Evolutionary conservation across 2,797 vertebrate species (phyloP).

Genomic region (Salmo trutta): DNA sequence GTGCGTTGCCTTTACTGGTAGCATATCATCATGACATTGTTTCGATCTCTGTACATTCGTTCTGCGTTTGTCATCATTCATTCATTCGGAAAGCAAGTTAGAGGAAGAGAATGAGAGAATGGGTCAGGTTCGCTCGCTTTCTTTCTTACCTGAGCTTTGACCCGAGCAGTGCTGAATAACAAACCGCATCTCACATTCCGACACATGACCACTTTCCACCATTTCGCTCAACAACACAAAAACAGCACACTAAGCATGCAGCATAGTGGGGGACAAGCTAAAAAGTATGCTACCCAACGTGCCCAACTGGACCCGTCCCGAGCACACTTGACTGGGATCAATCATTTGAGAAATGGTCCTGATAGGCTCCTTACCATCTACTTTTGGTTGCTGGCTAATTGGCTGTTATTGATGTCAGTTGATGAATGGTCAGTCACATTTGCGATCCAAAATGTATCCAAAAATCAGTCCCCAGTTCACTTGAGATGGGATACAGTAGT

Average conservation of each 20-base stretch:
- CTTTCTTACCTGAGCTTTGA: slow-evolving; percentile 31
- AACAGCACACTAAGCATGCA: not conserved
- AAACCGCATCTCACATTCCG: slow-evolving; percentile 42
- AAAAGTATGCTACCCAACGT: not conserved
- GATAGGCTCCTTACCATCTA: not conserved
- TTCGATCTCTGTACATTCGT: not conserved
- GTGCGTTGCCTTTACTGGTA: not conserved
- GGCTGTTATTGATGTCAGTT: not conserved
- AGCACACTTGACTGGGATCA: not conserved
- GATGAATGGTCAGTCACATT: not conserved
- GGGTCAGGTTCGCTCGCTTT: not conserved
- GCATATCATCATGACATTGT: not conserved
- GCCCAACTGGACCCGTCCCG: not conserved
- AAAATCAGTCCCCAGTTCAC: too few species aligned
- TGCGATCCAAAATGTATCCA: not conserved
- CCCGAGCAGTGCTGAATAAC: slow-evolving; percentile 45
- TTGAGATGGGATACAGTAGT: too few species aligned
- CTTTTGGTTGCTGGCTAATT: not conserved
- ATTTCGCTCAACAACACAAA: slow-evolving; percentile 14
- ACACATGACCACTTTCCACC: slow-evolving; percentile 28
- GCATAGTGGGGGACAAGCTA: not conserved
- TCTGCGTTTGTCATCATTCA: not conserved
- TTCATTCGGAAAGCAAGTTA: not conserved
- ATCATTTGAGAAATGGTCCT: not conserved
- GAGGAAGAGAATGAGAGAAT: not conserved